Evolutionary conservation across 37 sponge, comb jelly and placozoan species (phyloP).

Genomic region (Hormiphora californensis): DNA sequence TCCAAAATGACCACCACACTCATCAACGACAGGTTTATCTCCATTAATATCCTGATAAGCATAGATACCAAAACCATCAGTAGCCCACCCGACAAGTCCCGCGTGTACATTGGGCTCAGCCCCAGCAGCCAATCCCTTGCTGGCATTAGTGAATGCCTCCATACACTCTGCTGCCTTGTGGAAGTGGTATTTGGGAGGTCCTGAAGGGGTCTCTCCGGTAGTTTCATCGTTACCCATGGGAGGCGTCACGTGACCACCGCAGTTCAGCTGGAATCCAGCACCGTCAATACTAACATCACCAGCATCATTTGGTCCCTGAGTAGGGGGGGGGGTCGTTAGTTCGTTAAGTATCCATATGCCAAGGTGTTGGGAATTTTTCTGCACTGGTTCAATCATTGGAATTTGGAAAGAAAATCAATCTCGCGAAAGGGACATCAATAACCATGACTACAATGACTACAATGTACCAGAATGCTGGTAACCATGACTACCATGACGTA

Average conservation of each 20-base stretch:
- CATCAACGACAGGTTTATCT: neutral
- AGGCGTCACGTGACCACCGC: conserved; percentile 49
- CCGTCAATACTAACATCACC: conserved; percentile 51
- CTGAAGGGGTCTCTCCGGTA: neutral
- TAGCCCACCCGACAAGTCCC: conserved; percentile 11
- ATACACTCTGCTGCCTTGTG: conserved; percentile 42
- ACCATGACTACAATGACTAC: too few species aligned
- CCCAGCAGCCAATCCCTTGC: conserved; percentile 14
- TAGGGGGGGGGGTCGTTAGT: too few species aligned
- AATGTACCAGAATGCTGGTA: too few species aligned
- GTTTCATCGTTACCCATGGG: conserved; percentile 26
- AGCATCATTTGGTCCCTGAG: conserved; percentile 31
- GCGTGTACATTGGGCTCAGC: neutral
- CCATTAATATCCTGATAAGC: conserved; percentile 2
- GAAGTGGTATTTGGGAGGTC: conserved; percentile 48
- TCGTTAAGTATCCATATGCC: too few species aligned
- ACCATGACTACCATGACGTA: too few species aligned
- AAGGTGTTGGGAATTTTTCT: too few species aligned
- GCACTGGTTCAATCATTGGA: too few species aligned
- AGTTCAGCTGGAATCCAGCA: conserved; percentile 23
- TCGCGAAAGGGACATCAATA: too few species aligned
- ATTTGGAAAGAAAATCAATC: too few species aligned
- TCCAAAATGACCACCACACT: conserved; percentile 47
- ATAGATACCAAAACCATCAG: conserved; percentile 44
- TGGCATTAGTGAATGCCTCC: neutral